Conservation (phyloP, 2,113 vertebrate species). For the Odontophorus gujanensis region DNA sequence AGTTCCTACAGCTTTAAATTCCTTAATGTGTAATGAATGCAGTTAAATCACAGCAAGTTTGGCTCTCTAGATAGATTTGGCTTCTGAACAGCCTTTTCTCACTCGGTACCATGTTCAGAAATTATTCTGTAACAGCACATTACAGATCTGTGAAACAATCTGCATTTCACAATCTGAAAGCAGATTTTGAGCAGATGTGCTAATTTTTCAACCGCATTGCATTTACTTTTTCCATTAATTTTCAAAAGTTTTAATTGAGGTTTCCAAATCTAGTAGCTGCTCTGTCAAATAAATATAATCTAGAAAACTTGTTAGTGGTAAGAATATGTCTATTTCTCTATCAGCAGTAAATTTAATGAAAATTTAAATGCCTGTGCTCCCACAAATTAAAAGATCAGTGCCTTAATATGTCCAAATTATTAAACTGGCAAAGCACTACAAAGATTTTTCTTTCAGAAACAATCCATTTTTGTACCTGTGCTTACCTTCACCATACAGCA, state of each 20-base stretch:
- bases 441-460: not conserved
- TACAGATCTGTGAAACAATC: not conserved
- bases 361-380: not conserved
- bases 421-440: not conserved
- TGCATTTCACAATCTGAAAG: not conserved
- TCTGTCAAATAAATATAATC: not conserved
- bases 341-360: not conserved
- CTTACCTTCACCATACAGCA: not conserved
- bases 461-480: not conserved
- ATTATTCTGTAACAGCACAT: not conserved
- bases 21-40: fast-evolving
- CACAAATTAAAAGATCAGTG: not conserved
- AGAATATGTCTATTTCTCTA: not conserved
- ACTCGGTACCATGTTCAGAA: not conserved
- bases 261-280: not conserved
- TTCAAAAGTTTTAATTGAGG: not conserved
- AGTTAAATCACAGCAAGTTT: not conserved
- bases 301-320: not conserved
- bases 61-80: not conserved
- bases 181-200: not conserved
- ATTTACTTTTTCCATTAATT: not conserved
- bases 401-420: not conserved
- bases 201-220: not conserved
- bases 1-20: not conserved
- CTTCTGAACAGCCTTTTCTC: not conserved